These are phyloP conservation scores for Adelges cooleyi DNA, from an alignment of 1,140 invertebrate genomes.

Conservation along the genomic window DNA sequence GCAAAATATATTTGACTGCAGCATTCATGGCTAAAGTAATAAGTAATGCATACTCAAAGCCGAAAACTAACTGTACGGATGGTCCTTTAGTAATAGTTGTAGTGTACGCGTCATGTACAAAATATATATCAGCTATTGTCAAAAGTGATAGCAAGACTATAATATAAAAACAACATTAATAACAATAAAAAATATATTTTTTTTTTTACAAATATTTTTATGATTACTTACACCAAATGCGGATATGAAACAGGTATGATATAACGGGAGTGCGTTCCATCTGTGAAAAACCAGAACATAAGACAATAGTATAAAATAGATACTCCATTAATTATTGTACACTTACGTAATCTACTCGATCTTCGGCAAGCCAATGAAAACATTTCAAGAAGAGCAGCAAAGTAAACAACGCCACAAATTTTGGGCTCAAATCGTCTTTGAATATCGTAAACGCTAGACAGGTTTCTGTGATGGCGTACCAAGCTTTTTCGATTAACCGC, in stretches of 20 bases:
- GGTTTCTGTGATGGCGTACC: constrained; percentile 98
- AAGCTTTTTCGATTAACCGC: constrained; percentile 95
- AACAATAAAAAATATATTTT: too few species aligned
- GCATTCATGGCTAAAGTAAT: constrained; percentile 90
- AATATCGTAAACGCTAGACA: constrained; percentile 99
- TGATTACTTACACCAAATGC: constrained; percentile 71
- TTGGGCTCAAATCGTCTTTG: constrained; percentile 96
- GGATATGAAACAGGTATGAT: constrained; percentile 85
- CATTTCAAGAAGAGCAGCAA: constrained; percentile 94
- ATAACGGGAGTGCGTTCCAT: constrained; percentile 98
- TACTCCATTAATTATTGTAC: constrained; percentile 28
- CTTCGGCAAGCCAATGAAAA: constrained; percentile 99
- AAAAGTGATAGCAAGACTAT: constrained; percentile 64
- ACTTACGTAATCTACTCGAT: constrained; percentile 96
- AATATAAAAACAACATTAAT: constrained; percentile 35
- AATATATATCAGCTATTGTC: constrained; percentile 70
- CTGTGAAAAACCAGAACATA: constrained; percentile 42
- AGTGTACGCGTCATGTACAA: constrained; percentile 89
- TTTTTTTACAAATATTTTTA: too few species aligned
- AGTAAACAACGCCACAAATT: constrained; percentile 96
- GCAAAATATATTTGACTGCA: constrained; percentile 87
- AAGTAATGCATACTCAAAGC: constrained; percentile 98
- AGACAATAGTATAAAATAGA: neutral
- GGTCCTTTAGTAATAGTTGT: constrained; percentile 89
- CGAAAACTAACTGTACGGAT: constrained; percentile 96